Percentiles rank a stretch among this genome's conserved stretches.
phyloP scores from a whole-genome alignment of 2,888 invertebrate species.

The Trissonchulus latispiculum region DNA sequence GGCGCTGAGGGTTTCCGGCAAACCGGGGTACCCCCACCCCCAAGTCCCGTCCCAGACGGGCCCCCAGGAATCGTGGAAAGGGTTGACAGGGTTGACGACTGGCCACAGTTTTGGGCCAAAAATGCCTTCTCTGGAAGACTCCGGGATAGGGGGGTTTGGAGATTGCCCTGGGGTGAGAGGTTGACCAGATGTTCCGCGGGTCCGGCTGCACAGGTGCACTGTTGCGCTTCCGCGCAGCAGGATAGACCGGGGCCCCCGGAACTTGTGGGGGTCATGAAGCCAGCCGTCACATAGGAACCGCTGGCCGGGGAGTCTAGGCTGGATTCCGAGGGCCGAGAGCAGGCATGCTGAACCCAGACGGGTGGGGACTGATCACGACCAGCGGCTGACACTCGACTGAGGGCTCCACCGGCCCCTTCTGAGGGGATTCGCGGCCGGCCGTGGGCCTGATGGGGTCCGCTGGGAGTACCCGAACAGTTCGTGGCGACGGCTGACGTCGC shows the following conservation, averaged over 20 bases:
- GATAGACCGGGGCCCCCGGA: background rate
- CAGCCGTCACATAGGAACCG: background rate
- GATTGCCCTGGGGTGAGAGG: constrained; percentile 7
- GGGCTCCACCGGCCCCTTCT: background rate
- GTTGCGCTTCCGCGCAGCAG: too few relatives aligned
- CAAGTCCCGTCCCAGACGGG: too few relatives aligned
- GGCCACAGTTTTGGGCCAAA: background rate
- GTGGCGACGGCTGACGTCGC: too few relatives aligned
- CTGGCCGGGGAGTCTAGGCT: background rate
- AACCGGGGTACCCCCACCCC: too few relatives aligned
- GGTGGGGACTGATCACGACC: background rate
- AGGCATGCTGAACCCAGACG: background rate
- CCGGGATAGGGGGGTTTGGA: constrained; percentile 5
- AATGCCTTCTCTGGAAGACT: constrained; percentile 15
- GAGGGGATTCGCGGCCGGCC: background rate
- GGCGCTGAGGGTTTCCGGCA: too few relatives aligned
- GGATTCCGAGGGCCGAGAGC: background rate
- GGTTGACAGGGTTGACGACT: background rate
- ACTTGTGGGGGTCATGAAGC: background rate
- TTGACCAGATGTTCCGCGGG: background rate
- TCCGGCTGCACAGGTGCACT: background rate
- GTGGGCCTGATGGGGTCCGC: background rate
- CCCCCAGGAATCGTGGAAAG: too few relatives aligned
- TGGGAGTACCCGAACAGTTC: background rate
- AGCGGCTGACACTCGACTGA: background rate